Evolutionary conservation across 2,888 invertebrate genomes (phyloP).

Genomic region (Chymomyza caudatula): DNA sequence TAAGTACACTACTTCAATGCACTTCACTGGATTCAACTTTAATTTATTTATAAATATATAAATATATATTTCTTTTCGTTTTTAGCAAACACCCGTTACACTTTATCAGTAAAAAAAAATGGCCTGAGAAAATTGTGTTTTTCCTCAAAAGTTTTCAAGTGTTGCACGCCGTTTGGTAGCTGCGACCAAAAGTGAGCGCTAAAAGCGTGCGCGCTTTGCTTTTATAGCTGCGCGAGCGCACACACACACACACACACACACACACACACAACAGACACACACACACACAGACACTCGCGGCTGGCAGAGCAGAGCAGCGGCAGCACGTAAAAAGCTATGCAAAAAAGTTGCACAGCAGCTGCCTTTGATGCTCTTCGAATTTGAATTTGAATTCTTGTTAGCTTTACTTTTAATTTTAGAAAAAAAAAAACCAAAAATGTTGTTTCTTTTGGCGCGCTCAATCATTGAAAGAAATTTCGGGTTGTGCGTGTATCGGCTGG

Average conservation of each 20-base stretch:
- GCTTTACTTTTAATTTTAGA: conserved; percentile 60
- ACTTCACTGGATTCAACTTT: neutral
- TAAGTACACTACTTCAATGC: neutral
- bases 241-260: conserved; percentile 12
- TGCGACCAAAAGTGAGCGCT: conserved; percentile 77
- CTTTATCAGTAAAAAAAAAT: conserved; percentile 21
- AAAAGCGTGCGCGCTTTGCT: conserved; percentile 59
- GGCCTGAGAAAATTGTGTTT: conserved; percentile 2
- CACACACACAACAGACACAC: conserved; percentile 5
- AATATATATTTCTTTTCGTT: conserved; percentile 8
- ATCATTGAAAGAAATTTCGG: neutral
- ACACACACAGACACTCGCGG: neutral
- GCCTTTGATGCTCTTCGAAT: conserved; percentile 6
- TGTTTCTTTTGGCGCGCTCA: conserved; percentile 17
- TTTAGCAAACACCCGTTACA: conserved; percentile 18
- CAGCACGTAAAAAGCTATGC: conserved; percentile 30
- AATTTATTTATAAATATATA: neutral
- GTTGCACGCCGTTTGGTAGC: conserved; percentile 68
- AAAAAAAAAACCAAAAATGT: conserved; percentile 3
- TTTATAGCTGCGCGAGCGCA: conserved; percentile 52
- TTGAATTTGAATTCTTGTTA: neutral
- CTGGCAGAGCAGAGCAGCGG: conserved; percentile 17
- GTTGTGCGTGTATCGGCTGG: too few relatives aligned
- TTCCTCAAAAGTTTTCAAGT: conserved; percentile 15
- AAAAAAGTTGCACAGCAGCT: conserved; percentile 42